phyloP scores from a whole-genome alignment of 1,140 invertebrate genomes.

The Achatina immaculata region DNA sequence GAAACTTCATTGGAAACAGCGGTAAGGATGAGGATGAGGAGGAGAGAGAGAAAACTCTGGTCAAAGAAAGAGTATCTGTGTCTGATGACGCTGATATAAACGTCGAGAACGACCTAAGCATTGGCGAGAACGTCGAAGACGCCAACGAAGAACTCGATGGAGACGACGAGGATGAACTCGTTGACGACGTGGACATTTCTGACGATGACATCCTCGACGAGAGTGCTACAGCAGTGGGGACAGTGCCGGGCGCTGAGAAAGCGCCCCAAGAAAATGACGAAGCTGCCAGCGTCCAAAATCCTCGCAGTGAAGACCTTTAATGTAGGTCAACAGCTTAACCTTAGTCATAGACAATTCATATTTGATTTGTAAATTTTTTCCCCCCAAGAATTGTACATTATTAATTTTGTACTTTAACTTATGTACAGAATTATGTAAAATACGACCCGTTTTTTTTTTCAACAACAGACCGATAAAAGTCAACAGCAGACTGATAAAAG shows the following conservation, averaged over 20 bases:
- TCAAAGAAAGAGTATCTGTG: background rate
- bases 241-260: background rate
- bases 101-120: slow-evolving; percentile 36
- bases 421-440: too few species aligned
- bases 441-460: too few species aligned
- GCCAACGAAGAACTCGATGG: slow-evolving; percentile 50
- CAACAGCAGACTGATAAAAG: too few species aligned
- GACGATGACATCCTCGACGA: slow-evolving; percentile 7
- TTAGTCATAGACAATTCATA: too few species aligned
- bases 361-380: too few species aligned
- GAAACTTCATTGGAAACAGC: slow-evolving; percentile 87
- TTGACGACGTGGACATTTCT: slow-evolving; percentile 15
- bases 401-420: too few species aligned
- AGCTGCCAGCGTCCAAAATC: background rate
- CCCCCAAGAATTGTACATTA: too few species aligned
- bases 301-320: too few species aligned
- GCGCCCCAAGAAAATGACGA: background rate
- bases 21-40: slow-evolving; percentile 45
- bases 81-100: slow-evolving; percentile 39
- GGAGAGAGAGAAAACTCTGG: background rate
- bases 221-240: slow-evolving; percentile 10
- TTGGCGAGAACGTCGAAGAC: slow-evolving; percentile 46
- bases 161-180: slow-evolving; percentile 41
- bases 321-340: too few species aligned
- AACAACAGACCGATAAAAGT: too few species aligned